phyloP scores from a whole-genome alignment of 2,888 invertebrate species.

The Drosophila hawaiiensis region DNA sequence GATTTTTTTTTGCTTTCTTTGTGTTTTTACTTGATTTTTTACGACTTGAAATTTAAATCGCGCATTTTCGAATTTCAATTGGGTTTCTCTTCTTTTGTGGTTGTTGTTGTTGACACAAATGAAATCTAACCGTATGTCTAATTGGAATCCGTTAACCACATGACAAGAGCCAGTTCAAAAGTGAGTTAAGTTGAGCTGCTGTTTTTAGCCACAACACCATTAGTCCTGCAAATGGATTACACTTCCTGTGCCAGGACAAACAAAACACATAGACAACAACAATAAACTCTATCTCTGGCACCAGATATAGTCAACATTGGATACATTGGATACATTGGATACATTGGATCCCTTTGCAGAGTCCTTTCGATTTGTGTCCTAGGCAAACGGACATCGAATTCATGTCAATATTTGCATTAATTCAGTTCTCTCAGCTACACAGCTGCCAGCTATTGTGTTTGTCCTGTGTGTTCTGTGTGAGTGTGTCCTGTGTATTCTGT shows the following conservation, averaged over 20 bases:
- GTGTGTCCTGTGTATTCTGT: neutral
- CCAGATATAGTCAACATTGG: conserved; percentile 11
- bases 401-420: conserved; percentile 77
- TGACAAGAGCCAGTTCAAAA: neutral
- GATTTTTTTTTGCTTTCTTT: conserved; percentile 19
- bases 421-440: conserved; percentile 49
- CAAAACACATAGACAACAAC: conserved; percentile 35
- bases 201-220: conserved; percentile 67
- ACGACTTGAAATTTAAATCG: conserved; percentile 42
- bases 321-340: conserved; percentile 2
- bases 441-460: conserved; percentile 41
- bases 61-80: conserved; percentile 48
- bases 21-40: conserved; percentile 28
- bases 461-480: conserved; percentile 3
- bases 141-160: conserved; percentile 53
- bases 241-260: conserved; percentile 35
- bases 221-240: conserved; percentile 61
- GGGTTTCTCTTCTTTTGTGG: conserved; percentile 3
- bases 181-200: neutral
- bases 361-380: conserved; percentile 38
- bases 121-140: conserved; percentile 44
- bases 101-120: neutral
- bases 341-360: conserved; percentile 8
- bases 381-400: conserved; percentile 67
- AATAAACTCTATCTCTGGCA: conserved; percentile 21